Evolutionary conservation across 2,888 invertebrate genomes (phyloP), one percentile per base, ranked within the genome.

Genomic region (Harpalus rubripes): DNA sequence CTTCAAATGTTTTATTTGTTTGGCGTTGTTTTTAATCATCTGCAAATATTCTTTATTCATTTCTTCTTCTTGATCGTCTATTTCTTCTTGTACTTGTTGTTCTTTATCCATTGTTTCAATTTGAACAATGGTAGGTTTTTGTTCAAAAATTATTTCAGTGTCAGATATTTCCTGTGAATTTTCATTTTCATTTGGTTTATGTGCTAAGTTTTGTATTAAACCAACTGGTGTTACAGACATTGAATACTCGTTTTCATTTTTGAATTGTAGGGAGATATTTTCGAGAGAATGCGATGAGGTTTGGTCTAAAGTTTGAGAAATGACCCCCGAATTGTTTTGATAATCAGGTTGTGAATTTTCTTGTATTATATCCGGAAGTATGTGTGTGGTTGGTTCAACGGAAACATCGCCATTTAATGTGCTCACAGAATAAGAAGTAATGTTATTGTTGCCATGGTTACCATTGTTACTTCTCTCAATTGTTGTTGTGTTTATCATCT

Each of bases 1-100:
- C 8, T 85, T 85, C 8, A 85, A 16, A 5, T 68, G 26, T n/a
- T 41, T 32, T 16, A 85, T 85, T 80, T 85, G 85, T 80, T 80
- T 85, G 0, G 85, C 58, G 39, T 85, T 85, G 56, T 56, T 56
- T 59, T 59, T 58, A 52, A 85, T 85, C 58, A 72, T 52, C 12
- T 72, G 12, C 4, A 79, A 39, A n/a, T 80, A 85, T 32, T 85
- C 58, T 39, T 65, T 56, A 68, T 79, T 44, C 3, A 41, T 18
- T 65, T 72, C 56, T n/a, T 18, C 61, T 10, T 18, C 52, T 65
- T 65, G 81, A 6, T 16, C 39, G 10, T 61, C 80, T 39, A 26
- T 6, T 72, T 8, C 15, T 74, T 74, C 59, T 78, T 52, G 41
- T 26, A 12, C n/a, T 18, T 18, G 0, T 72, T 41, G 41, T 41